Conservation (phyloP, 2,113 vertebrate species). For the Trematocara variabile region DNA sequence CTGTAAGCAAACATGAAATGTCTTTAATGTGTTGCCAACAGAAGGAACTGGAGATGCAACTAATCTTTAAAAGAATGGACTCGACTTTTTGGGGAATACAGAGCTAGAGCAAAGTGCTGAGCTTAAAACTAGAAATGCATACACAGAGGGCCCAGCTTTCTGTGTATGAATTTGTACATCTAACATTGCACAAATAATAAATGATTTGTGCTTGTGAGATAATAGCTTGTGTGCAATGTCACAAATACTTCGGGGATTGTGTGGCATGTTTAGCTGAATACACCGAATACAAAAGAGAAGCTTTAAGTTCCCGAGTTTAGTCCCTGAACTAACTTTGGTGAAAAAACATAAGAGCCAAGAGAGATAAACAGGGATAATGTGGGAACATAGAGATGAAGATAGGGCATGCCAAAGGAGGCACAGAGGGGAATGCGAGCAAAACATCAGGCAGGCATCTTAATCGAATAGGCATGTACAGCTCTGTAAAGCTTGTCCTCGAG, state of each 20-base stretch:
- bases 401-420: background rate
- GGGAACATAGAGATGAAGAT: background rate
- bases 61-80: background rate
- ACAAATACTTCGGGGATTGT: background rate
- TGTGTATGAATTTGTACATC: background rate
- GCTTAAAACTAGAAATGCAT: background rate
- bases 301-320: background rate
- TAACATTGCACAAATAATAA: background rate
- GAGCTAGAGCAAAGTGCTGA: background rate
- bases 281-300: background rate
- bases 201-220: background rate
- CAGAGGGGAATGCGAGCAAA: background rate
- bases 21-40: background rate
- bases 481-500: conserved; percentile 10
- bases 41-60: background rate
- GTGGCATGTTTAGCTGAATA: background rate
- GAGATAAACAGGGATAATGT: background rate
- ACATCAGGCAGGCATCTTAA: conserved; percentile 20
- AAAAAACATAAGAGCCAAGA: background rate
- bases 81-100: background rate
- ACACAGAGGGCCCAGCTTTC: background rate
- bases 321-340: background rate
- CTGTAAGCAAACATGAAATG: background rate
- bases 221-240: background rate
- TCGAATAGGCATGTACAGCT: conserved; percentile 41